Evolutionary conservation across 2,888 invertebrate genomes (phyloP), one percentile per base, ranked within the genome.

Genomic region (Eurytoma californica): DNA sequence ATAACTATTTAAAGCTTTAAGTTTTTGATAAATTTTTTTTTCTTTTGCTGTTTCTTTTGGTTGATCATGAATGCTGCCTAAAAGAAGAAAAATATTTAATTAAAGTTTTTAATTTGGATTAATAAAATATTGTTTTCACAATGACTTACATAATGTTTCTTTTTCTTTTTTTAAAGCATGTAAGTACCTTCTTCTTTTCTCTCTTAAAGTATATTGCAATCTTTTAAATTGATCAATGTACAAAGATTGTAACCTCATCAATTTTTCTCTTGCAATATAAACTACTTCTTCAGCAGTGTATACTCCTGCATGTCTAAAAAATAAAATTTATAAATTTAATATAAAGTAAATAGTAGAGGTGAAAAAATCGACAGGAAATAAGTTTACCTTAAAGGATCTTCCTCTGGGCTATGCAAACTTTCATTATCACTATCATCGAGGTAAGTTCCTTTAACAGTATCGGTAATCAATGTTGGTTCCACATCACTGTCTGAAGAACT

Each of bases 251-350:
- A 98, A 91, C 63, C 94, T 92, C 16, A 94, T 93, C 63, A 97
- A 91, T 83, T 95, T 95, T 74, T 94, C 94, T 84, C 95, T 92
- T 0, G 96, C 94, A 51, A 96, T 94, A 47, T 93, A 92, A 4
- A 96, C 94, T 0, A 96, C 95, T 89, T 98, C 97, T 86, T 98
- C 97, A 0, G 95, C 95, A 0, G 97, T 97, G 88, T 94, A 97
- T 0, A 97, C 94, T 14, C 96, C 96, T 0, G 97, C 97, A 88
- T 95, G 95, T 91, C 97, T 97, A 67, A 91, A 90, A 86, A 86
- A 47, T 63, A 12, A 18, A 20, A 30, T 16, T 28, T 13, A 5
- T 28, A 28, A 60, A 13, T 53, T 53, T 14, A n/a, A 14, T 3
- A 16, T 9, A 39, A 39, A 7, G 1, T 39, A 53, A 53, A 53